Conservation (phyloP, 2,113 vertebrate species). For the Calonectris borealis region DNA sequence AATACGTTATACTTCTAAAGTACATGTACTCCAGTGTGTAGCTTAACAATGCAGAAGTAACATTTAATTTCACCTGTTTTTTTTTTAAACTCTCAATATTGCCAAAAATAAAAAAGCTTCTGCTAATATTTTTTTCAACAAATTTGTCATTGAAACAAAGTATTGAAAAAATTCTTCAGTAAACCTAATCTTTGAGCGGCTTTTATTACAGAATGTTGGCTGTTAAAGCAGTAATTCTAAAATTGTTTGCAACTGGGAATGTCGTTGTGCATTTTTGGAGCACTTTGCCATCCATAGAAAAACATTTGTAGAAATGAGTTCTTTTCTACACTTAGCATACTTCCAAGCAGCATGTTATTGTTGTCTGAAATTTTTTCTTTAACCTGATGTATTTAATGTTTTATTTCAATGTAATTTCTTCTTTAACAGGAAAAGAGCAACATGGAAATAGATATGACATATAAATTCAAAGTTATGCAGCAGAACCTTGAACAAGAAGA, state of each 20-base stretch:
- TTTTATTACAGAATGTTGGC: background rate
- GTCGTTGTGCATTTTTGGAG: background rate
- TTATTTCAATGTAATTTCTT: background rate
- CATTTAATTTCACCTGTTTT: background rate
- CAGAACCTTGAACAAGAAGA: constrained; percentile 96
- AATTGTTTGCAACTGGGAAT: background rate
- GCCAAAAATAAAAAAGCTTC: background rate
- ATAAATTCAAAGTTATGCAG: constrained; percentile 95
- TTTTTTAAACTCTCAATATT: background rate
- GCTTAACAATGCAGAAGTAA: background rate
- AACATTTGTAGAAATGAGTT: background rate
- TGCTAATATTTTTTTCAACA: background rate
- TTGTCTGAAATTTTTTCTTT: background rate
- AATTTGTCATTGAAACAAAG: background rate
- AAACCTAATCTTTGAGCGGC: background rate
- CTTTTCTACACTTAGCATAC: background rate
- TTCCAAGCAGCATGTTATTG: background rate
- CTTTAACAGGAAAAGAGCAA: constrained; percentile 91
- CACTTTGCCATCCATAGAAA: background rate
- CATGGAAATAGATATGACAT: constrained; percentile 98
- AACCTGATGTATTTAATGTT: background rate
- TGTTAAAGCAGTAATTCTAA: background rate
- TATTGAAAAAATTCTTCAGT: background rate
- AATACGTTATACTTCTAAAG: background rate
- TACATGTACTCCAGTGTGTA: background rate